phyloP scores from a whole-genome alignment of 2,113 vertebrate species.

The Hemiprocne comata region DNA sequence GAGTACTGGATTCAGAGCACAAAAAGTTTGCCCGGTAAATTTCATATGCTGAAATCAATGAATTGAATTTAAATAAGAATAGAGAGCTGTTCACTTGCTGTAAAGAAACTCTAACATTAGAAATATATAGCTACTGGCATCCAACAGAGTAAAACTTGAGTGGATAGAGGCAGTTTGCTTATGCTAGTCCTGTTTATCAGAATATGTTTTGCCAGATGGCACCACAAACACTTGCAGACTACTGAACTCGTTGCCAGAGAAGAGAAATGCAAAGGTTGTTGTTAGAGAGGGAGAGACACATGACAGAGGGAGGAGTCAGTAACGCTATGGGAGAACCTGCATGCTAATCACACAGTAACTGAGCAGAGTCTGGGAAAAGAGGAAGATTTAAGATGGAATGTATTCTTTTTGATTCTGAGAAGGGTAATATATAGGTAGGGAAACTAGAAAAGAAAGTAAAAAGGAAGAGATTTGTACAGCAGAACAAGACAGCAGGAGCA shows the following conservation, averaged over 20 bases:
- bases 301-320: not conserved
- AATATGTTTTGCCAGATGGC: conserved; percentile 30
- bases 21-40: not conserved
- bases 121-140: not conserved
- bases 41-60: not conserved
- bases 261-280: not conserved
- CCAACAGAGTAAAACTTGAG: not conserved
- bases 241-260: not conserved
- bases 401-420: not conserved
- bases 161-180: not conserved
- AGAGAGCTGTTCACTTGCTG: not conserved
- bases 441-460: not conserved
- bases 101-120: not conserved
- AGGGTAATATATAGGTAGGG: not conserved
- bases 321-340: not conserved
- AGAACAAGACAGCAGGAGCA: not conserved
- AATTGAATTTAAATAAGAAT: not conserved
- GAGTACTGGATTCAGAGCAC: not conserved
- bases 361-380: not conserved
- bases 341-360: not conserved
- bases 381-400: not conserved
- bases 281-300: not conserved
- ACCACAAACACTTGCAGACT: not conserved
- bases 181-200: not conserved
- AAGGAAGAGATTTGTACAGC: not conserved